phyloP scores from a whole-genome alignment of 2,797 vertebrate species.

The Kryptopterus vitreolus region DNA sequence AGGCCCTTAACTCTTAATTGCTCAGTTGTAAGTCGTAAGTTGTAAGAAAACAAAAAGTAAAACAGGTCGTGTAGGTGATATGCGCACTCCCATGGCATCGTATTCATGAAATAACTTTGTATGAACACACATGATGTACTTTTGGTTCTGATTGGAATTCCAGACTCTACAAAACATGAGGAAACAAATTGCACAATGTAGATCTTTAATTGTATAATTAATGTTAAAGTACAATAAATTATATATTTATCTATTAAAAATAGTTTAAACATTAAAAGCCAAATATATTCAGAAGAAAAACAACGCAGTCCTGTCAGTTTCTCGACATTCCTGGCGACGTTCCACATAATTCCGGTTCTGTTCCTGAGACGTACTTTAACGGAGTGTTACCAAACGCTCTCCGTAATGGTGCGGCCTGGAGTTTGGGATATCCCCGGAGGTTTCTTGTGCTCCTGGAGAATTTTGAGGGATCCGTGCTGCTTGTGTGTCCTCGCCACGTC shows the following conservation, averaged over 20 bases:
- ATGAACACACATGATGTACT: not conserved
- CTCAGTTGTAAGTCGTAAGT: too few species aligned
- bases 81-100: too few species aligned
- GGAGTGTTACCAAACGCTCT: not conserved
- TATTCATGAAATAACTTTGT: too few species aligned
- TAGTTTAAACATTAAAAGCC: not conserved
- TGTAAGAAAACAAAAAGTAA: too few species aligned
- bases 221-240: not conserved
- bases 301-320: not conserved
- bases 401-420: not conserved
- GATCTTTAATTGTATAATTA: conserved; percentile 5
- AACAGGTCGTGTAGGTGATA: too few species aligned
- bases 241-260: not conserved
- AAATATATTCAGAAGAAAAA: not conserved
- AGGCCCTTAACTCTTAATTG: too few species aligned
- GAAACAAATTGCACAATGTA: not conserved
- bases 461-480: conserved; percentile 32
- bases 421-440: not conserved
- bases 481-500: conserved; percentile 53
- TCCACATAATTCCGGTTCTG: not conserved
- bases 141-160: not conserved
- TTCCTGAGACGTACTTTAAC: not conserved
- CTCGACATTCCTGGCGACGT: too few species aligned
- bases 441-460: conserved; percentile 47
- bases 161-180: not conserved